A percentile compares a stretch with the other conserved stretches of the same genome.
phyloP scores from a whole-genome alignment of 1,140 invertebrate species.

The Zaprionus vittiger region DNA sequence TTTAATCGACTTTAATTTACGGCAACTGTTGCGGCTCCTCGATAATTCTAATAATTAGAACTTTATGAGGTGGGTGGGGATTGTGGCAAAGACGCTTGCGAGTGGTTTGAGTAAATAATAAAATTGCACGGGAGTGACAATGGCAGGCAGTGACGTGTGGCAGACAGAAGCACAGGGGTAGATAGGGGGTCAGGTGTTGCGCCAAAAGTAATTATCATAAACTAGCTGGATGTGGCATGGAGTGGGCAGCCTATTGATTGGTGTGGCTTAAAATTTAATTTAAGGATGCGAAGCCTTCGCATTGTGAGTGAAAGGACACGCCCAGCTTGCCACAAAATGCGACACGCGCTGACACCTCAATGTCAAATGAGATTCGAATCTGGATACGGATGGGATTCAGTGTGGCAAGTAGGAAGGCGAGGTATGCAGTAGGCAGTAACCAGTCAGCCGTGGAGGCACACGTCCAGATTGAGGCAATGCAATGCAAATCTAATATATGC shows the following conservation, averaged over 20 bases:
- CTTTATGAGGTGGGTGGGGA: not conserved
- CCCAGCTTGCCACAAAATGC: conserved; percentile 20
- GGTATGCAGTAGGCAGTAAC: conserved; percentile 16
- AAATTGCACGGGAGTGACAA: conserved; percentile 43
- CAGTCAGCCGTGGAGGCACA: conserved; percentile 31
- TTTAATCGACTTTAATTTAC: conserved; percentile 50
- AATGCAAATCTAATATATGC: conserved; percentile 58
- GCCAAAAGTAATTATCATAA: conserved; percentile 67
- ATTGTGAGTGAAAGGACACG: not conserved
- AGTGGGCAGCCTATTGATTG: conserved; percentile 33
- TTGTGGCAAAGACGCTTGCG: conserved; percentile 23
- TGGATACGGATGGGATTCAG: not conserved
- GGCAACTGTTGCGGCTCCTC: conserved; percentile 29
- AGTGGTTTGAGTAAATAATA: conserved; percentile 37
- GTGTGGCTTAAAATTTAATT: conserved; percentile 51
- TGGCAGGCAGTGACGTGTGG: conserved; percentile 1
- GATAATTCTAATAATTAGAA: conserved; percentile 51
- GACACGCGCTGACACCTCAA: conserved; percentile 49
- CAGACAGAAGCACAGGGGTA: not conserved
- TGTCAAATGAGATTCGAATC: conserved; percentile 41
- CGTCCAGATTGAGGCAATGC: conserved; percentile 34
- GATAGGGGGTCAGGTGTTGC: conserved; percentile 47
- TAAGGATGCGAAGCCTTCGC: conserved; percentile 40
- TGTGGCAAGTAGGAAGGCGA: too few species aligned
- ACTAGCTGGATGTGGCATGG: conserved; percentile 6